A percentile compares a stretch with the other conserved stretches of the same genome.
Conservation (phyloP, 2,888 invertebrate species). For the Rugalucina vietnamica region DNA sequence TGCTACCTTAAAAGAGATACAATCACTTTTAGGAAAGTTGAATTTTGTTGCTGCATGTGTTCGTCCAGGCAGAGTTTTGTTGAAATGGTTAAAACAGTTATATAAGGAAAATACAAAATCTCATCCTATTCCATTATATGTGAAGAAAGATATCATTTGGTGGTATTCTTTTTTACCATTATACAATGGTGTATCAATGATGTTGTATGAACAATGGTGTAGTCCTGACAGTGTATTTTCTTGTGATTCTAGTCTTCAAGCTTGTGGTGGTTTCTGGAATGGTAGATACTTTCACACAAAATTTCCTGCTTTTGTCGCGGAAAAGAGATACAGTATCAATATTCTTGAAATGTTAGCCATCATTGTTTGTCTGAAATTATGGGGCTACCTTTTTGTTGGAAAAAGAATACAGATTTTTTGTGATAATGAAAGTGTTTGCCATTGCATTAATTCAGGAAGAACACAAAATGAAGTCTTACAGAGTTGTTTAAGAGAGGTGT, state of each 20-base stretch:
- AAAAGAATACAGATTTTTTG: conserved; percentile 1
- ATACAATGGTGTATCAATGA: conserved; percentile 22
- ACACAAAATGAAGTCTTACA: conserved; percentile 20
- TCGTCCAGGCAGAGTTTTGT: background rate
- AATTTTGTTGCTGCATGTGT: conserved; percentile 23
- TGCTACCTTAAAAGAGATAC: conserved; percentile 23
- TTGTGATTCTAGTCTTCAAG: conserved; percentile 20
- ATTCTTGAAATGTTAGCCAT: conserved; percentile 23
- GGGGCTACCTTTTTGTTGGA: background rate
- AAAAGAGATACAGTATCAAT: conserved; percentile 13
- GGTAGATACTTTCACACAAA: conserved; percentile 14
- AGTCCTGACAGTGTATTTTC: background rate
- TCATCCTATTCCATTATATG: background rate
- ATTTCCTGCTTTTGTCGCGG: conserved; percentile 11
- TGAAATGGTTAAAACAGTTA: conserved; percentile 12
- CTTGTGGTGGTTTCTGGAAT: conserved; percentile 20
- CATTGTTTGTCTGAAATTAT: conserved; percentile 27
- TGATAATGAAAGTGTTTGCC: conserved; percentile 5
- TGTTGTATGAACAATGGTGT: conserved; percentile 12
- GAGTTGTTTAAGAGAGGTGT: conserved; percentile 24
- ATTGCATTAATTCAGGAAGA: conserved; percentile 16
- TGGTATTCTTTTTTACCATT: conserved; percentile 20
- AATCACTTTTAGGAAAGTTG: conserved; percentile 20
- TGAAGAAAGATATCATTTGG: conserved; percentile 24
- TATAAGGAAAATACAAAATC: background rate